Evolutionary conservation across 2,113 vertebrate genomes (phyloP).

Genomic region (Calyptomena viridis): DNA sequence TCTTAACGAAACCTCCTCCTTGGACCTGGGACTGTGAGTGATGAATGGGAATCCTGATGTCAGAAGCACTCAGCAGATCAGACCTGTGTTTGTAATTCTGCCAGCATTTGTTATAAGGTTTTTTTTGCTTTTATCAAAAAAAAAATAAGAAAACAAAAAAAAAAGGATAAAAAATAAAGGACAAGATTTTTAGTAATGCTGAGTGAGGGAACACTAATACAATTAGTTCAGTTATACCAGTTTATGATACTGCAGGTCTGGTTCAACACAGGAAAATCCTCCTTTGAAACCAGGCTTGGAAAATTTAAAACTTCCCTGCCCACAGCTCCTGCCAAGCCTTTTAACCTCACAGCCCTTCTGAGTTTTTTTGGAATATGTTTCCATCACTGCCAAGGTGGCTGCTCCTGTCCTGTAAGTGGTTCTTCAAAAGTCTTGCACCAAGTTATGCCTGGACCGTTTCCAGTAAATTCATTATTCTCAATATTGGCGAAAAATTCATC

Average conservation of each 20-base stretch:
- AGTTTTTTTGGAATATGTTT: background rate
- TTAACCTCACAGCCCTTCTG: background rate
- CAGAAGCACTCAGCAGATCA: background rate
- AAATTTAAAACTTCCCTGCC: background rate
- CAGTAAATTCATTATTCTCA: background rate
- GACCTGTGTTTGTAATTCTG: background rate
- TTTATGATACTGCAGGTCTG: background rate
- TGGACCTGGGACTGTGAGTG: background rate
- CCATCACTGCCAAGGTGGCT: background rate
- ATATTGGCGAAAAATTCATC: accelerated
- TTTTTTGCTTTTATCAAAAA: background rate
- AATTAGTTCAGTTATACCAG: background rate
- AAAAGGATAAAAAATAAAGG: background rate
- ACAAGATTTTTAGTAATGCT: background rate
- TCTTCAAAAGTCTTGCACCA: background rate
- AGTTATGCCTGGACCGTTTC: background rate
- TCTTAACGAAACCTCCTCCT: background rate
- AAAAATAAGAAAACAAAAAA: too few relatives aligned
- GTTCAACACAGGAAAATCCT: background rate
- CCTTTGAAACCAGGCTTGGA: background rate
- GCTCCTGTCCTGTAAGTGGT: background rate
- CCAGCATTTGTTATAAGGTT: background rate
- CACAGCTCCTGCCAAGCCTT: background rate
- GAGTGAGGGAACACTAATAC: background rate
- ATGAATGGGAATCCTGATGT: background rate